Base-by-base conservation (phyloP, 2,888 invertebrate genomes). In the Rhopalosiphum nymphaeae region DNA sequence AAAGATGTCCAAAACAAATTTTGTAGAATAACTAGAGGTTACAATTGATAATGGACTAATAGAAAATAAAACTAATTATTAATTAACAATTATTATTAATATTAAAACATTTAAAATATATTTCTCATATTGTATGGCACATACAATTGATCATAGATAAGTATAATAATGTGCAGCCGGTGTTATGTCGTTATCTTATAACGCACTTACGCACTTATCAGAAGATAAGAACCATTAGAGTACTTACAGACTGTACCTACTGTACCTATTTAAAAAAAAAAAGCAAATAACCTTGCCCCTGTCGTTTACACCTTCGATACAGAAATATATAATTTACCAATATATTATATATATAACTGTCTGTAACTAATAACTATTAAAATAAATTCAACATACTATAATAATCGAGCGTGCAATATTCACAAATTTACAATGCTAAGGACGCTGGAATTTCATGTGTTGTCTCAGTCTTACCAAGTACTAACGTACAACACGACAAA, bases 141-240 rank as follows among this genome's bases (percentile, higher is more conserved):
- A 21, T 67, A 16, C 16, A 36, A 16, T 16, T 5, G 61, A n/a
- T 61, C 61, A 49, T 11, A 11, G 53, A 53, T 53, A 21, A 53
- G 53, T 46, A 46, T 46, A 49, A 13, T 49, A 1, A 53, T 21
- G 53, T 67, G 67, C 13, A 67, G 13, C n/a, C n/a, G 61, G 61
- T 67, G n/a, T 67, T 67, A 67, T 67, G 67, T 67, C 67, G 67
- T 67, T 67, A 67, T 67, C 67, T 67, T 67, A 26, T 61, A 61
- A 61, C 29, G 13, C 61, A 67, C 29, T 61, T 67, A 61, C 61
- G 29, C 13, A n/a, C n/a, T n/a, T n/a, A 67, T n/a, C n/a, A n/a
- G n/a, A 46, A 7, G 9, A 46, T 46, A 46, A 46, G 9, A 7
- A 46, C 44, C 7, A 46, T 46, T 46, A 46, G 44, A 46, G 44